Evolutionary conservation across 2,888 invertebrate genomes (phyloP).

Genomic region (Caenorhabditis zanzibari): DNA sequence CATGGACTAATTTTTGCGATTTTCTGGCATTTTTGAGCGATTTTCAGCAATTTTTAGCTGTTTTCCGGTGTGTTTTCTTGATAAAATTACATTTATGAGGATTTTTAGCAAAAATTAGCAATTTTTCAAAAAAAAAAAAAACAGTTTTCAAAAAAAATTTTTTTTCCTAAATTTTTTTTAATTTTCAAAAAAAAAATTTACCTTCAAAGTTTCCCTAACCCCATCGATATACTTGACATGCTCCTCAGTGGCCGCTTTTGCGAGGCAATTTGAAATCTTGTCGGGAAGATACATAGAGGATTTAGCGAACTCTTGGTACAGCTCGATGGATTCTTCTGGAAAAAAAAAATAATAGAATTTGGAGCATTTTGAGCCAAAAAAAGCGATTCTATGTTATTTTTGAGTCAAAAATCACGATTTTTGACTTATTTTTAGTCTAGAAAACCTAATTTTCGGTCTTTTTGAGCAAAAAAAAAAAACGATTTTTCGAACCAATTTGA

Average conservation of each 20-base stretch:
- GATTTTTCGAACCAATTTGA: no score
- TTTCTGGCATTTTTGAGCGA: no score
- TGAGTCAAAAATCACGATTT: neutral
- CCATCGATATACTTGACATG: conserved; percentile 34
- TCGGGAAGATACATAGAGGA: conserved; percentile 40
- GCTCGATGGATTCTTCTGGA: conserved; percentile 19
- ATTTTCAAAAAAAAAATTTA: no score
- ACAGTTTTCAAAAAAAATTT: no score
- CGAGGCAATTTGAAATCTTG: conserved; percentile 40
- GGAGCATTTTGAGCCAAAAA: neutral
- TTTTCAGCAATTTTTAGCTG: no score
- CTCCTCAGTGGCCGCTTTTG: conserved; percentile 12
- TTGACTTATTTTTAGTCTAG: neutral
- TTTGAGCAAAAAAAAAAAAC: no score
- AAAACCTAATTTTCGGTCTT: neutral
- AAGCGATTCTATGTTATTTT: neutral
- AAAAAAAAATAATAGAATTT: neutral
- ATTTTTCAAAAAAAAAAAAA: no score
- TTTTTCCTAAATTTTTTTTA: no score
- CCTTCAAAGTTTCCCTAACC: conserved; percentile 13
- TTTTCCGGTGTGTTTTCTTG: no score
- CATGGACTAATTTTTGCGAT: no score
- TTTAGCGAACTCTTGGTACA: conserved; percentile 23
- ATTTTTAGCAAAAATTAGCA: no score
- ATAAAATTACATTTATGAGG: no score